These are phyloP conservation scores for Platyscapa corneri DNA, from an alignment of 1,140 invertebrate species.

Conservation along the genomic window DNA sequence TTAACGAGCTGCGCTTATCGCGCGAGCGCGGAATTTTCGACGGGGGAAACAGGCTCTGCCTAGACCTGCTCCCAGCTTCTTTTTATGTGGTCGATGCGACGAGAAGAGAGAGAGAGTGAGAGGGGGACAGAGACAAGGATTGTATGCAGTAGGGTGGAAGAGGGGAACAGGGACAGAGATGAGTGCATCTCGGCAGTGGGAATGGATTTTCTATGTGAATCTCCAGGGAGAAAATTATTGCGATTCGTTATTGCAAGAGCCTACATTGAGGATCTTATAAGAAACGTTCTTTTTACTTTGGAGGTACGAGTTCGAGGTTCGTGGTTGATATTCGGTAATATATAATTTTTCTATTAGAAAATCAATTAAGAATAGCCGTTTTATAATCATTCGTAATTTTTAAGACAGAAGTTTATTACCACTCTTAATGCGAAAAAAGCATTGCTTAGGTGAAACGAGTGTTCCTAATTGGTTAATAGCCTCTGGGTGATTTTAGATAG, in stretches of 20 bases:
- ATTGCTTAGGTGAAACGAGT: background rate
- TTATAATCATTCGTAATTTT: background rate
- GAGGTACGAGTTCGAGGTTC: background rate
- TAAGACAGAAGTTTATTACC: background rate
- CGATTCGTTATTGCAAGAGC: background rate
- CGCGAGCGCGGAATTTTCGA: conserved; percentile 40
- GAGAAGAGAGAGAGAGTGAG: background rate
- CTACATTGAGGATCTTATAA: background rate
- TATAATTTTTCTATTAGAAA: background rate
- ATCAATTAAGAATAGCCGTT: background rate
- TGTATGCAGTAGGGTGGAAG: background rate
- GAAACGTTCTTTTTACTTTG: background rate
- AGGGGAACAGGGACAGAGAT: background rate
- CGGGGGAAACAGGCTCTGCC: conserved; percentile 23
- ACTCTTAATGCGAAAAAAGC: background rate
- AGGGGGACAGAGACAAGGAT: conserved; percentile 3
- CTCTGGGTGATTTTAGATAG: background rate
- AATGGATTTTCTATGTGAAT: conserved; percentile 12
- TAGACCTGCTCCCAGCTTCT: conserved; percentile 27
- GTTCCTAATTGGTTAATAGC: background rate
- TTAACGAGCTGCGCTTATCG: conserved; percentile 45
- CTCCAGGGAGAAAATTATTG: background rate
- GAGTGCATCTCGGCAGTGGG: background rate
- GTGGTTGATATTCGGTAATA: background rate
- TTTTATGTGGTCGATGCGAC: conserved; percentile 9